Conservation (phyloP, 2,113 vertebrate genomes). For the Stegastes partitus region DNA sequence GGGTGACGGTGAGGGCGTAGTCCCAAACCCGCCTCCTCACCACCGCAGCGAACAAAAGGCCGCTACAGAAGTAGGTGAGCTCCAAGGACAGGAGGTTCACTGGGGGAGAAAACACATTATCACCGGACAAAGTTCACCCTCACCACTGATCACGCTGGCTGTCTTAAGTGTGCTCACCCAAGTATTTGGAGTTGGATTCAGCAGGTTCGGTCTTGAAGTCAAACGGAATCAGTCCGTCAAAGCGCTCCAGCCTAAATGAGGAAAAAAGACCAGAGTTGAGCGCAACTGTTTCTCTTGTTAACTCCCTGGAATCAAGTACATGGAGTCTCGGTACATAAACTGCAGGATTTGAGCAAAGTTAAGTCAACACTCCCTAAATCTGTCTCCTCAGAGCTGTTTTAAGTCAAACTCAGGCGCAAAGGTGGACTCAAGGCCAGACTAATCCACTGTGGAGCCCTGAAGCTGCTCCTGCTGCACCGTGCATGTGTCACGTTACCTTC, state of each 20-base stretch:
- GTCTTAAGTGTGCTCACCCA: conserved; percentile 79
- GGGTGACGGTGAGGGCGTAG: conserved; percentile 88
- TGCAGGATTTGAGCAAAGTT: neutral
- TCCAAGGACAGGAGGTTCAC: conserved; percentile 87
- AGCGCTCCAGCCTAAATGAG: conserved; percentile 82
- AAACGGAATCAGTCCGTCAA: conserved; percentile 89
- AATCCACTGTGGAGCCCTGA: neutral
- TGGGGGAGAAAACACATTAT: conserved; percentile 36
- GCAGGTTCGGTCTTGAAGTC: conserved; percentile 90
- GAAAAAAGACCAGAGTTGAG: neutral
- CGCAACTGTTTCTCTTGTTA: neutral
- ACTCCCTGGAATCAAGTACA: neutral
- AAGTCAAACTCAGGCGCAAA: neutral
- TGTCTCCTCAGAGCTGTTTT: neutral
- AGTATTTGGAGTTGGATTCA: conserved; percentile 87
- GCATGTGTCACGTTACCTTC: neutral
- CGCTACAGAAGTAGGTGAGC: conserved; percentile 88
- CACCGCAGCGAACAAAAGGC: conserved; percentile 88
- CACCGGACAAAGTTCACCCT: neutral
- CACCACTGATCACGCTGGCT: neutral
- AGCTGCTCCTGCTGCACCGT: neutral
- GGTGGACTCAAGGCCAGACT: neutral
- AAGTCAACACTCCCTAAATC: neutral
- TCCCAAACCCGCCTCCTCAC: conserved; percentile 91
- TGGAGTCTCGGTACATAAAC: neutral